These are phyloP conservation scores for Drosophila kikkawai DNA, from an alignment of 1,140 invertebrate species.

Conservation along the genomic window DNA sequence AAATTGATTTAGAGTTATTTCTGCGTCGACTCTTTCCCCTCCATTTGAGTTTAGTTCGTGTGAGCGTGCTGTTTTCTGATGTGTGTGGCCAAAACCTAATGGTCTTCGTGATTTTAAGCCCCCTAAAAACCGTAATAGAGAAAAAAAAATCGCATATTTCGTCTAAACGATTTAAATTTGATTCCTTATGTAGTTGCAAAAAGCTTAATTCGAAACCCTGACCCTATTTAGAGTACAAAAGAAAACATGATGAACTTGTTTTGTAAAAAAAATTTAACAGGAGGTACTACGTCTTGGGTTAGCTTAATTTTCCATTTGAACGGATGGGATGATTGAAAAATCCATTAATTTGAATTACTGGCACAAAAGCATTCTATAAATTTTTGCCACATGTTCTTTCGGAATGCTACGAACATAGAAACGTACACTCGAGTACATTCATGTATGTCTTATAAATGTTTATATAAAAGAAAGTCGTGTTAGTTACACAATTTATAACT, in stretches of 20 bases:
- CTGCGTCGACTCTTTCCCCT: conserved; percentile 36
- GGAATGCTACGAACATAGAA: conserved; percentile 18
- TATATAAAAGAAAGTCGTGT: no score
- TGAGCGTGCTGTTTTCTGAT: conserved; percentile 17
- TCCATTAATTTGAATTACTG: conserved; percentile 77
- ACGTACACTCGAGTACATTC: conserved; percentile 2
- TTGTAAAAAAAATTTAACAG: background rate
- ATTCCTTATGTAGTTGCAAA: background rate
- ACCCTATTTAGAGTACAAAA: background rate
- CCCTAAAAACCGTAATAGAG: background rate
- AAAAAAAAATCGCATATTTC: background rate
- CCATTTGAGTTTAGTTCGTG: conserved; percentile 12
- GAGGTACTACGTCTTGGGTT: background rate
- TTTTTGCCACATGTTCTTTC: conserved; percentile 46
- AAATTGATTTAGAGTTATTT: conserved; percentile 78
- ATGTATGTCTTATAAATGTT: background rate
- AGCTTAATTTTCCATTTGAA: conserved; percentile 27
- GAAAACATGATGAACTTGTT: background rate
- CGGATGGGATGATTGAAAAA: conserved; percentile 48
- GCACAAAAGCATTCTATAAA: conserved; percentile 65
- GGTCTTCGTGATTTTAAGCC: conserved; percentile 19
- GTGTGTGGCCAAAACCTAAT: conserved; percentile 33
- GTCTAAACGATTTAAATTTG: background rate
- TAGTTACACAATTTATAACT: no score
- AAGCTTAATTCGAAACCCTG: background rate